Base-by-base conservation (phyloP, 2,888 invertebrate species). In the Eilema caniola region DNA sequence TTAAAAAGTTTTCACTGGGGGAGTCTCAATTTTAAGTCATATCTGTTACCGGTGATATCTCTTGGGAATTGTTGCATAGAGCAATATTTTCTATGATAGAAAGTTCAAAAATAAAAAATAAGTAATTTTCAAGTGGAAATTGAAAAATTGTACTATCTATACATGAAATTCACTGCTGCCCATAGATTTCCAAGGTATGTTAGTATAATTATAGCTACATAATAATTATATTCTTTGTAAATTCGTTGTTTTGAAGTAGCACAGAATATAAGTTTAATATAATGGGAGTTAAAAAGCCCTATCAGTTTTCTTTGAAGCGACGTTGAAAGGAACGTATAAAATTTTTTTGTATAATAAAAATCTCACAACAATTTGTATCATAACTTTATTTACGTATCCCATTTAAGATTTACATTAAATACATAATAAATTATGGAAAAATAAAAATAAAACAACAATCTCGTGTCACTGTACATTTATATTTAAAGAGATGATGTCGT, bases 331-430 rank as follows among this genome's bases (percentile, higher is more conserved):
- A n/a, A 53, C 23, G 14, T 20, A 62, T 65, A 12, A 41, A 66
- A 41, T 7, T n/a, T n/a, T n/a, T 1, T 14, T 47, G 8, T 20
- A 31, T 8, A 67, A 67, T 62, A 14, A 67, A 67, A 16, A 53
- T 33, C 16, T 25, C 33, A 37, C 10, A 33, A 57, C 57, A 62
- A 53, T 68, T 68, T 62, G 11, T 62, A 85, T 90, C 73, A 88
- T 89, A 90, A 90, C 89, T 94, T 93, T 94, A 94, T 93, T 93
- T 93, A 93, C 91, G 90, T 93, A 92, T 93, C 82, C 90, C 90
- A 90, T 91, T 93, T 89, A 89, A 89, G 90, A 88, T 86, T 90
- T 91, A 93, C 90, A 92, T 86, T 90, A 83, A 86, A 86, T 85
- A 85, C 82, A 88, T 84, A 83, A 83, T 83, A 83, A 80, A 83